phyloP scores from a whole-genome alignment of 92 coral and sea anemone genomes.

The Desmophyllum pertusum region DNA sequence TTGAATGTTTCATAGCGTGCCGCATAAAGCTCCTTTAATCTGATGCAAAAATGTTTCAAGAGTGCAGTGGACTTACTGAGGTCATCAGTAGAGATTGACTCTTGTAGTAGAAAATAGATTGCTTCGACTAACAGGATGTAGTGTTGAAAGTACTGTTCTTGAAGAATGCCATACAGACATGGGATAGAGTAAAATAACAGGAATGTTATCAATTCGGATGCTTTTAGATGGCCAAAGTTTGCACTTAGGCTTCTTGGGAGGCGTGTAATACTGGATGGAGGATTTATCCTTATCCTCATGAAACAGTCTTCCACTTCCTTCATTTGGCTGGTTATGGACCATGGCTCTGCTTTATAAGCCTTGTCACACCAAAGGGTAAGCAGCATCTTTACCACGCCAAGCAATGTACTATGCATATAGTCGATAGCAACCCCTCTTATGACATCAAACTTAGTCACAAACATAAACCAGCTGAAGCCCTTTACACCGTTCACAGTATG shows the following conservation, averaged over 20 bases:
- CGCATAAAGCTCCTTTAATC: conserved; percentile 58
- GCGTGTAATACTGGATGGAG: conserved; percentile 66
- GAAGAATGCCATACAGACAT: conserved; percentile 63
- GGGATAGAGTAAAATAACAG: conserved; percentile 67
- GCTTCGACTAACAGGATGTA: conserved; percentile 55
- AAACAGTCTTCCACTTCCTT: conserved; percentile 38
- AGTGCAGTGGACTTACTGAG: conserved; percentile 51
- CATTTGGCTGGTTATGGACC: neutral
- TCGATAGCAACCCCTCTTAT: conserved; percentile 65
- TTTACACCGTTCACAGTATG: conserved; percentile 47
- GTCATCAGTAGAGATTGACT: conserved; percentile 51
- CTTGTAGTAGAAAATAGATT: conserved; percentile 62
- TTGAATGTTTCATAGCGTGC: too few species aligned
- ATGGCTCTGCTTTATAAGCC: conserved; percentile 26
- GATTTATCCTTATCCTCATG: conserved; percentile 32
- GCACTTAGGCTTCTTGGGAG: conserved; percentile 62
- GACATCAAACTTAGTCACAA: conserved; percentile 58
- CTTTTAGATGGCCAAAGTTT: conserved; percentile 67
- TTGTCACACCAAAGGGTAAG: conserved; percentile 60
- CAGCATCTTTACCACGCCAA: conserved; percentile 64
- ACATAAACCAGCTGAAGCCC: conserved; percentile 47
- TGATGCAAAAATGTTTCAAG: conserved; percentile 66
- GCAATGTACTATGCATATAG: conserved; percentile 64
- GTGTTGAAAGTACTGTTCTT: too few species aligned
- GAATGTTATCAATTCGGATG: conserved; percentile 71